Evolutionary conservation across 2,888 invertebrate genomes (phyloP), one percentile per base, ranked within the genome.

Genomic region (Drosophila ezoana): DNA sequence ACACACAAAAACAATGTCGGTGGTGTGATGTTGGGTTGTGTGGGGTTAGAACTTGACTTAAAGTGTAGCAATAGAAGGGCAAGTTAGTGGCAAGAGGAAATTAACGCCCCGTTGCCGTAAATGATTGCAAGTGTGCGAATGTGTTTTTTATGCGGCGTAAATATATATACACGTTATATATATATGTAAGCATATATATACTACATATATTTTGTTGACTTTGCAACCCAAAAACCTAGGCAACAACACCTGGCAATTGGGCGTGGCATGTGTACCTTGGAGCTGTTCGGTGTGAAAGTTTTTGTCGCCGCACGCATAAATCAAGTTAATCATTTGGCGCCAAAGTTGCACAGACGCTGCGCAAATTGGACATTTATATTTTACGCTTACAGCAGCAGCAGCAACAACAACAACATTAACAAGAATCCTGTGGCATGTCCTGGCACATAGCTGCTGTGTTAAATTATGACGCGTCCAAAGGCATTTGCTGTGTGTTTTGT

Each of bases 351-450:
- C 79, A 76, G 80, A 72, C 76, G 80, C 80, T 76, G 67, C 89
- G 79, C 87, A 86, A 86, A 88, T 88, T 88, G 85, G 87, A 86
- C 85, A 86, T 86, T 86, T 88, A 86, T 86, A 88, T 83, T 85
- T 85, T 73, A 78, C 62, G 67, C 78, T 74, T 52, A 49, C 52
- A 72, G 63, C 62, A 38, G 61, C 63, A 33, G 11, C 62, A 59
- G 4, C 16, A 35, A 16, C 20, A 45, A 32, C 14, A 54, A 16
- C 10, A 47, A 28, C n/a, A 53, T 14, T 16, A 44, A 47, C 68
- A 74, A 45, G 63, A 61, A 53, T 48, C n/a, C 54, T 67, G 52
- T 59, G 62, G 66, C 75, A 72, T 72, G 76, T 72, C 61, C 66
- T 66, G 33, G 37, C 68, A 73, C 58, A 60, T 56, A 44, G 70